Conservation (phyloP, 2,888 invertebrate genomes). For the Phlogophora meticulosa region DNA sequence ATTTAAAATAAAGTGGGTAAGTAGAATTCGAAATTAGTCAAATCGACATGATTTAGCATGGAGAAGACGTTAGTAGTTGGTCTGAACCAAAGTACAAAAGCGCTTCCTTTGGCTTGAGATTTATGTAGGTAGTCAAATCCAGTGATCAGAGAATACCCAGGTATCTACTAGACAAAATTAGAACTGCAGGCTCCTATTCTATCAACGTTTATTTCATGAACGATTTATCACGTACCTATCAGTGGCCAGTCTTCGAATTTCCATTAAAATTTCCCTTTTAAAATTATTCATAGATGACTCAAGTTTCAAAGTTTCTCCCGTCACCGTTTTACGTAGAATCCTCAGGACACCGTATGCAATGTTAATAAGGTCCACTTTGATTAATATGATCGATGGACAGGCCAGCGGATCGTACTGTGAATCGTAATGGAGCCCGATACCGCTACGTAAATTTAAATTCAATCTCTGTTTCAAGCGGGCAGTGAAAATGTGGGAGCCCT, state of each 20-base stretch:
- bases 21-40: too few relatives aligned
- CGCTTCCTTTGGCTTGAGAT: too few relatives aligned
- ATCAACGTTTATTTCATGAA: not conserved
- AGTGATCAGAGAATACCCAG: too few relatives aligned
- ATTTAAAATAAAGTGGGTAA: too few relatives aligned
- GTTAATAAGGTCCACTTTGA: conserved; percentile 71
- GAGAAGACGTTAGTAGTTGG: too few relatives aligned
- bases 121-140: too few relatives aligned
- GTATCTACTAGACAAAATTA: too few relatives aligned
- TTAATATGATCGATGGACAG: conserved; percentile 85
- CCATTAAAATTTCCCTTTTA: conserved; percentile 38
- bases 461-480: conserved; percentile 80
- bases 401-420: conserved; percentile 77
- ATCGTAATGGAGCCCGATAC: conserved; percentile 86
- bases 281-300: conserved; percentile 54
- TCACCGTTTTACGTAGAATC: conserved; percentile 64
- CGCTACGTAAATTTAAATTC: conserved; percentile 90
- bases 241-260: conserved; percentile 6
- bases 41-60: too few relatives aligned
- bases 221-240: not conserved
- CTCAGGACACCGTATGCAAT: conserved; percentile 66
- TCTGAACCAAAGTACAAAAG: too few relatives aligned
- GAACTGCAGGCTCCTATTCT: too few relatives aligned
- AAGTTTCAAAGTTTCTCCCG: conserved; percentile 50
- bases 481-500: conserved; percentile 89